Percentiles rank a stretch among this genome's conserved stretches.
These are phyloP conservation scores for Latrodectus geometricus DNA, from an alignment of 1,140 invertebrate species.

Conservation along the genomic window DNA sequence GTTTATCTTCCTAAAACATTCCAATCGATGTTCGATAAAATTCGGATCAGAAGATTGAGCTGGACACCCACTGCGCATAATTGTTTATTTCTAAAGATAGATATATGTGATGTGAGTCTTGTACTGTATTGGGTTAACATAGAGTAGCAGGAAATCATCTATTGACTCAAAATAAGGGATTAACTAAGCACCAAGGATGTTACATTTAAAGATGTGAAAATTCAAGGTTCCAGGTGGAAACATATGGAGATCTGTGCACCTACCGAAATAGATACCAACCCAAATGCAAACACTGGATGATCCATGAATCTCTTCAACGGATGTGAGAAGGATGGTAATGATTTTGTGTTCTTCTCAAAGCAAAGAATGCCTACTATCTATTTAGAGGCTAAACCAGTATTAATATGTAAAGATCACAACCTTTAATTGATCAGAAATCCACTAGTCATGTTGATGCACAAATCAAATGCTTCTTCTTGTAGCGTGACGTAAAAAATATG, in stretches of 20 bases:
- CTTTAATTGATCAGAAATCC: background rate
- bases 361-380: background rate
- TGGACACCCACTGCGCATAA: background rate
- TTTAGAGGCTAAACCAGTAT: background rate
- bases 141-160: background rate
- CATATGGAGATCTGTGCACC: slow-evolving; percentile 12
- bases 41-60: background rate
- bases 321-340: slow-evolving; percentile 8
- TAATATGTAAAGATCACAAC: background rate
- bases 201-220: background rate
- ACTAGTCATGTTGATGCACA: background rate
- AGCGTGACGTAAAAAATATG: background rate
- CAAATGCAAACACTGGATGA: background rate
- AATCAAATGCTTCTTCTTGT: background rate
- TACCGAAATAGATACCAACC: background rate
- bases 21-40: background rate
- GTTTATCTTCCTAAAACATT: background rate
- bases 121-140: background rate
- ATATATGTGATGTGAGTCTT: background rate
- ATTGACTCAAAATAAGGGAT: background rate
- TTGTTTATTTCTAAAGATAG: slow-evolving; percentile 4
- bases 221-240: slow-evolving; percentile 9
- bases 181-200: slow-evolving; percentile 8
- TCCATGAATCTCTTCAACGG: slow-evolving; percentile 7
- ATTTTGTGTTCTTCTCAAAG: background rate